Conservation (phyloP, 2,797 vertebrate genomes). For the Chaetophractus vellerosus region DNA sequence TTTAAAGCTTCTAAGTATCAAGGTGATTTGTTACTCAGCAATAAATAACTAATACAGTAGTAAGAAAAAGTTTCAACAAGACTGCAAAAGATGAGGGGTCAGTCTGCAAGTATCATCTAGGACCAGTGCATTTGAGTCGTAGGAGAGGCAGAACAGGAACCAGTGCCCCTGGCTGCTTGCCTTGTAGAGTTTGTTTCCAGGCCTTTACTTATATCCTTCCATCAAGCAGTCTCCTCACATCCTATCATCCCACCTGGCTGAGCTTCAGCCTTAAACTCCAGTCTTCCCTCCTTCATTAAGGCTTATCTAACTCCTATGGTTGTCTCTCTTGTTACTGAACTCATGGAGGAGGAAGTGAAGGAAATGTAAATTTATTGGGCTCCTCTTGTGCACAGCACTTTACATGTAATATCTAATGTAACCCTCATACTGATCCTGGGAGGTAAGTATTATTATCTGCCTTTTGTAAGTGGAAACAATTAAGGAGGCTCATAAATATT, state of each 20-base stretch:
- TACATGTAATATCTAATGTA: conserved; percentile 66
- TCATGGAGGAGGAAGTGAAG: not conserved
- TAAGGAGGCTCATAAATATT: conserved; percentile 69
- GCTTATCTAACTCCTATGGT: not conserved
- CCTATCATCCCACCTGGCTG: not conserved
- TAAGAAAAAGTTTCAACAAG: not conserved
- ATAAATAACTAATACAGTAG: not conserved
- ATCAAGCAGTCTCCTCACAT: not conserved
- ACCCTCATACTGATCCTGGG: conserved; percentile 27
- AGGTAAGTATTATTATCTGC: conserved; percentile 81
- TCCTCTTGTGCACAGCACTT: conserved; percentile 16
- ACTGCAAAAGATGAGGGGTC: not conserved
- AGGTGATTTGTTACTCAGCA: not conserved
- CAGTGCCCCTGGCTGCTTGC: not conserved
- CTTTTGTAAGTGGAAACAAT: conserved; percentile 75
- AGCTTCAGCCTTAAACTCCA: not conserved
- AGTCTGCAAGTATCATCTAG: not conserved
- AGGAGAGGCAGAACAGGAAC: not conserved
- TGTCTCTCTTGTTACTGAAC: not conserved
- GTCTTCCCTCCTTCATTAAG: not conserved
- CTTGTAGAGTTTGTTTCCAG: not conserved
- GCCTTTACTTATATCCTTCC: not conserved
- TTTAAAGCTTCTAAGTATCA: conserved; percentile 17
- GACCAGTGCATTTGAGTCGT: not conserved
- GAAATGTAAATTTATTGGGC: not conserved